A percentile compares a stretch with the other conserved stretches of the same genome.
These are phyloP conservation scores for Oxyura jamaicensis DNA, from an alignment of 2,113 vertebrate species.

Conservation along the genomic window DNA sequence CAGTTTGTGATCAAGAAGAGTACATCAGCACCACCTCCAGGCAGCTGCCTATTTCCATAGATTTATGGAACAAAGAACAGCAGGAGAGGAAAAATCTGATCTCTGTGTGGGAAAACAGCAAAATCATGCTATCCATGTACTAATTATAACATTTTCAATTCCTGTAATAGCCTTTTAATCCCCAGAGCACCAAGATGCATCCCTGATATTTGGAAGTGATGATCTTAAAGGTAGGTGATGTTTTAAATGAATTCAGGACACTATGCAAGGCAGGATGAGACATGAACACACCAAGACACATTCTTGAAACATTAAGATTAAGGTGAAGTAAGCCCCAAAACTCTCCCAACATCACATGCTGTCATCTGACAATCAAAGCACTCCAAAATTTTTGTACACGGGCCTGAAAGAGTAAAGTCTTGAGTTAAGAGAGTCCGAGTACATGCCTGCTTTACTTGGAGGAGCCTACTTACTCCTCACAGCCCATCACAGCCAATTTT, in stretches of 20 bases:
- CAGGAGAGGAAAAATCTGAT: not conserved
- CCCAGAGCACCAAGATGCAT: not conserved
- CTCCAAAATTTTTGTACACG: not conserved
- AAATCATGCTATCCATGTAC: not conserved
- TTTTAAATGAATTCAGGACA: not conserved
- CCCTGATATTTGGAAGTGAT: not conserved
- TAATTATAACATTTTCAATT: not conserved
- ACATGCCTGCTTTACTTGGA: not conserved
- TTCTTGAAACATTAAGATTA: not conserved
- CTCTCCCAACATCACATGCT: not conserved
- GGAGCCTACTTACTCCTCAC: not conserved
- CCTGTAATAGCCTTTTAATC: not conserved
- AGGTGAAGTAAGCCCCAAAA: not conserved
- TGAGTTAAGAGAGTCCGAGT: not conserved
- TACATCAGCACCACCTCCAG: conserved; percentile 64
- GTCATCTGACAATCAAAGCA: not conserved
- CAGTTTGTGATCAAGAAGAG: not conserved
- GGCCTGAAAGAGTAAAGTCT: not conserved
- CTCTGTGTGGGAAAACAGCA: not conserved
- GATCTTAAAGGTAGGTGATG: not conserved
- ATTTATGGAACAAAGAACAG: not conserved
- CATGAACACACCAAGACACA: not conserved
- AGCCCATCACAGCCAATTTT: not conserved
- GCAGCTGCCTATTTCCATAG: not conserved
- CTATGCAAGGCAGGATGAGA: not conserved